These are phyloP conservation scores for Malacoraja senta DNA, from an alignment of 2,797 vertebrate genomes.

Conservation along the genomic window DNA sequence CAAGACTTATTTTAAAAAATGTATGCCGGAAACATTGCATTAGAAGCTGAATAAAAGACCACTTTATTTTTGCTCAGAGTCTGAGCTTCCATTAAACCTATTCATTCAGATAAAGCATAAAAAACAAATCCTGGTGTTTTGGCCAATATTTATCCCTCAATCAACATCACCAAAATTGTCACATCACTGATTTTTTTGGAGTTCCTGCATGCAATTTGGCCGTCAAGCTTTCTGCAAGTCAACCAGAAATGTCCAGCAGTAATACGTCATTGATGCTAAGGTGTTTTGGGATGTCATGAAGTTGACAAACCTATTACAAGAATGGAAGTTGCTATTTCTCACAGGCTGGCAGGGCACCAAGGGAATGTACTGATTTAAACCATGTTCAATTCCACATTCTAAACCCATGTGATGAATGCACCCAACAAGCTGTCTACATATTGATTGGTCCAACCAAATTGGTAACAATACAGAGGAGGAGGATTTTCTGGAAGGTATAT, in stretches of 20 bases:
- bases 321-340: neutral
- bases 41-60: neutral
- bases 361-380: neutral
- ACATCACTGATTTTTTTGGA: neutral
- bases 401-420: neutral
- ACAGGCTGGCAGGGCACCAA: neutral
- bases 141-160: neutral
- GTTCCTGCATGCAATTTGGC: neutral
- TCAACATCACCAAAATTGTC: neutral
- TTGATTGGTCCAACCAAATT: too few relatives aligned
- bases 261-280: neutral
- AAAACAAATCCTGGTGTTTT: neutral
- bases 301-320: too few relatives aligned
- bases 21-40: neutral
- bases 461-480: too few relatives aligned
- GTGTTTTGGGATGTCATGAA: neutral
- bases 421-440: neutral
- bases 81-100: neutral
- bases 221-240: too few relatives aligned
- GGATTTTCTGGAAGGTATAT: too few relatives aligned
- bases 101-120: neutral
- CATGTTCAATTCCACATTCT: neutral
- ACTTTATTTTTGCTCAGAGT: neutral
- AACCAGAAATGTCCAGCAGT: neutral
- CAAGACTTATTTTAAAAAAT: neutral